phyloP scores from a whole-genome alignment of 2,888 invertebrate species.

The Acronicta alni region DNA sequence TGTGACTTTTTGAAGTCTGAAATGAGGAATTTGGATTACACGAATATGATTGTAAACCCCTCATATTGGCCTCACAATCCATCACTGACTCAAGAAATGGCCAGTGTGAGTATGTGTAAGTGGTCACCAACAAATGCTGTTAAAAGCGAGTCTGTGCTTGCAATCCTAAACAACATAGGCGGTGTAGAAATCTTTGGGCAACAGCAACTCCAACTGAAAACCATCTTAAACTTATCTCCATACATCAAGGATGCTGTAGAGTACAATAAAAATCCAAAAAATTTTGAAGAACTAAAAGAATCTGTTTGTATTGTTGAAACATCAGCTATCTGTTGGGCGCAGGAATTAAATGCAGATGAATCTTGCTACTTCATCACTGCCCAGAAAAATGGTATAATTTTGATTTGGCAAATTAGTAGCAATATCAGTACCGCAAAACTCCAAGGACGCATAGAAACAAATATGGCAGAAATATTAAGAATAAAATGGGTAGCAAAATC shows the following conservation, averaged over 20 bases:
- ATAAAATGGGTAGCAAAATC: slow-evolving; percentile 70
- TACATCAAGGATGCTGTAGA: slow-evolving; percentile 57
- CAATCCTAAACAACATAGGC: slow-evolving; percentile 78
- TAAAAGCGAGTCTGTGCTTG: slow-evolving; percentile 65
- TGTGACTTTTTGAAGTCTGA: slow-evolving; percentile 59
- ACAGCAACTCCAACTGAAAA: slow-evolving; percentile 62
- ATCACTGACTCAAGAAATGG: slow-evolving; percentile 70
- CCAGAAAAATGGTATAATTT: slow-evolving; percentile 73
- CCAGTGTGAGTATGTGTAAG: slow-evolving; percentile 62
- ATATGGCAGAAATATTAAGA: slow-evolving; percentile 64
- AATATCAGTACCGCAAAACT: slow-evolving; percentile 47
- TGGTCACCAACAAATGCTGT: slow-evolving; percentile 74
- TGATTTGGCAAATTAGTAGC: slow-evolving; percentile 72
- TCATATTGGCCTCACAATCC: slow-evolving; percentile 78
- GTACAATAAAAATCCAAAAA: slow-evolving; percentile 43
- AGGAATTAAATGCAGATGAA: slow-evolving; percentile 58
- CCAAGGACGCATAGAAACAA: slow-evolving; percentile 55
- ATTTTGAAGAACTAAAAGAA: slow-evolving; percentile 66
- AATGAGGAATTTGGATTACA: slow-evolving; percentile 71
- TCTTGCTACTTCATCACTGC: slow-evolving; percentile 76
- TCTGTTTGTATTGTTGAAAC: slow-evolving; percentile 67
- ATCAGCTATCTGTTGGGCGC: slow-evolving; percentile 75
- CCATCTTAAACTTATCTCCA: slow-evolving; percentile 67
- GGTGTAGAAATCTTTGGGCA: slow-evolving; percentile 70
- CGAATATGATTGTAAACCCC: slow-evolving; percentile 76